These are phyloP conservation scores for Trichechus manatus DNA, from an alignment of 2,113 vertebrate genomes.

Conservation along the genomic window DNA sequence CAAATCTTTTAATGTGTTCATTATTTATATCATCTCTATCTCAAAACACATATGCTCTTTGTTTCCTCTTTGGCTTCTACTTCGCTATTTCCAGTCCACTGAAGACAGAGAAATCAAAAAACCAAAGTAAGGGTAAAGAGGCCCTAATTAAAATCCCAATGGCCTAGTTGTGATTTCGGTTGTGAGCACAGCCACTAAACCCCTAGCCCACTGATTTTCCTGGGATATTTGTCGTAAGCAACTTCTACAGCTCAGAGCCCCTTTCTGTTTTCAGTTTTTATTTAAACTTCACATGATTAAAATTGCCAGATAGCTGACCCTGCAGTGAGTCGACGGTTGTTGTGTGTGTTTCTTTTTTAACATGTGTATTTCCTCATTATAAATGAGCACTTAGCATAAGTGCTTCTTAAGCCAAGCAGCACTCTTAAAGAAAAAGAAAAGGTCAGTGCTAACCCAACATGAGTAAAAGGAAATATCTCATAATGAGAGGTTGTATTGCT, in stretches of 20 bases:
- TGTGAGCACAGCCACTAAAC: not conserved
- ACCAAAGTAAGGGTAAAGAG: not conserved
- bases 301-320: not conserved
- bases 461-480: constrained; percentile 34
- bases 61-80: constrained; percentile 32
- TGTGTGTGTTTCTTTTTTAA: not conserved
- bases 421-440: constrained; percentile 59
- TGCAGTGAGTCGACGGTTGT: not conserved
- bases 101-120: constrained; percentile 39
- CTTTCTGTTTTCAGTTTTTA: constrained; percentile 3
- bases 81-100: not conserved
- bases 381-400: constrained; percentile 25
- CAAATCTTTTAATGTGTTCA: not conserved
- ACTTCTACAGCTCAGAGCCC: not conserved
- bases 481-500: constrained; percentile 35
- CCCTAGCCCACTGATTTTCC: not conserved
- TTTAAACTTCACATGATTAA: not conserved
- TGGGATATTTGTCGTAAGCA: constrained; percentile 4
- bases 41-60: constrained; percentile 32
- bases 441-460: constrained; percentile 30
- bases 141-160: not conserved
- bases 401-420: not conserved
- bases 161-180: not conserved
- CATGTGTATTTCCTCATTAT: constrained; percentile 45
- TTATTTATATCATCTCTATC: constrained; percentile 38